Evolutionary conservation across 1,140 invertebrate genomes (phyloP).

Genomic region (Drosophila willistoni): DNA sequence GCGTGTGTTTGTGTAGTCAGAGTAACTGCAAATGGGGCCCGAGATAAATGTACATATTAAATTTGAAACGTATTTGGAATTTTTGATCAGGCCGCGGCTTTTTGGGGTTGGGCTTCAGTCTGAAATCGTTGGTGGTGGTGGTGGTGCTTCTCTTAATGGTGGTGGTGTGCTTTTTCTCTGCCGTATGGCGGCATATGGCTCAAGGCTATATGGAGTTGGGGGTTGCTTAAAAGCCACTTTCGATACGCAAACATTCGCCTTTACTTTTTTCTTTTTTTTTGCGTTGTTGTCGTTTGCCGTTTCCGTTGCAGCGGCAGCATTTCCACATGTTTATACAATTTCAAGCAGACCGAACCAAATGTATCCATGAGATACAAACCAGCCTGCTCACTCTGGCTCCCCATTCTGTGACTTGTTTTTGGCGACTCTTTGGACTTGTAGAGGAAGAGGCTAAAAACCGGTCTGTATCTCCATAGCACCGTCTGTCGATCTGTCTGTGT

Average conservation of each 20-base stretch:
- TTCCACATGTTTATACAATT: constrained; percentile 49
- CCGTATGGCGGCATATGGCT: constrained; percentile 46
- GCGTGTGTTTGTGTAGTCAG: constrained; percentile 39
- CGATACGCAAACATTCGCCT: constrained; percentile 34
- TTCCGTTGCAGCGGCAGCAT: constrained; percentile 21
- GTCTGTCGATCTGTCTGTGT: too few relatives aligned
- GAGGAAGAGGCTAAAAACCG: constrained; percentile 28
- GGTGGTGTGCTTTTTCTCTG: not conserved
- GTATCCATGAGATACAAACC: constrained; percentile 53
- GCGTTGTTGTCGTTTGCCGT: constrained; percentile 34
- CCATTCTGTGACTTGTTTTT: constrained; percentile 39
- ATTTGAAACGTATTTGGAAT: constrained; percentile 82
- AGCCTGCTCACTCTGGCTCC: not conserved
- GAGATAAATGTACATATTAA: constrained; percentile 79
- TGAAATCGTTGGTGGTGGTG: not conserved
- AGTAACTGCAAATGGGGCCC: constrained; percentile 44
- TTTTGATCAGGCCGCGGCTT: constrained; percentile 70
- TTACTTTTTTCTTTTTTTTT: constrained; percentile 25
- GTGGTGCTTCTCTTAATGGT: constrained; percentile 23
- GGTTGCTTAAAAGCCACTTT: constrained; percentile 66
- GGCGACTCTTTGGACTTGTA: constrained; percentile 34
- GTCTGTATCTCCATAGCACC: not conserved
- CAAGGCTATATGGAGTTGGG: constrained; percentile 2
- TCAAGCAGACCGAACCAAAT: constrained; percentile 42
- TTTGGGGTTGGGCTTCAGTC: constrained; percentile 19